Evolutionary conservation across 2,888 invertebrate genomes (phyloP), one percentile per base, ranked within the genome.

Genomic region (Buathra laborator): DNA sequence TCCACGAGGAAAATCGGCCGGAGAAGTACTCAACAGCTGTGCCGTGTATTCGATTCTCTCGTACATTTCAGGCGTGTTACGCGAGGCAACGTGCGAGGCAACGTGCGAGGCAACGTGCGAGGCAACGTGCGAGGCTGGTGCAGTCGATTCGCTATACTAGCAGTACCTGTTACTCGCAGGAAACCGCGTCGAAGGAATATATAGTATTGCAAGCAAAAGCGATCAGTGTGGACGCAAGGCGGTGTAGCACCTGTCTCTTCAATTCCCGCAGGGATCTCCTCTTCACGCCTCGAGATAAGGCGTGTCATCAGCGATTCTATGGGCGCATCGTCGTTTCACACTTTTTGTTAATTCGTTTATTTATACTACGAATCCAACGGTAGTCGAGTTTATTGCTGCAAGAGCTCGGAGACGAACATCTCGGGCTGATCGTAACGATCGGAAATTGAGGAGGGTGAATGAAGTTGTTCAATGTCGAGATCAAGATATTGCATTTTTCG

Each of bases 221-320:
- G 29, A 19, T 16, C 44, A 3, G 46, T 44, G 37, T 43, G 71
- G 43, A 16, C 71, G 43, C 71, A 16, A 37, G 4, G 44, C 37
- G n/a, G 24, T 6, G 43, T 29, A 48, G 75, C 84, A 84, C 84
- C 84, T 80, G 84, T 72, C 76, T 84, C 72, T 76, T 59, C 43
- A 16, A 56, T 56, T 29, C 80, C 43, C 75, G 70, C 19, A 48
- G 70, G 79, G 48, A 59, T 66, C 59, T 81, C 75, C 29, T 84
- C 81, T 81, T 84, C 81, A 68, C 84, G 80, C 81, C 81, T 84
- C 76, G 81, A 81, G 84, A 84, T 84, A 84, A 84, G 76, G 84
- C 84, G 84, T 84, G 84, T 84, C 80, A 81, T 84, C 84, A 68
- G 81, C 84, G 77, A 84, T 84, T 84, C 77, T 81, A 81, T 81